phyloP scores from a whole-genome alignment of 2,113 vertebrate species.

The Megaceryle maxima region DNA sequence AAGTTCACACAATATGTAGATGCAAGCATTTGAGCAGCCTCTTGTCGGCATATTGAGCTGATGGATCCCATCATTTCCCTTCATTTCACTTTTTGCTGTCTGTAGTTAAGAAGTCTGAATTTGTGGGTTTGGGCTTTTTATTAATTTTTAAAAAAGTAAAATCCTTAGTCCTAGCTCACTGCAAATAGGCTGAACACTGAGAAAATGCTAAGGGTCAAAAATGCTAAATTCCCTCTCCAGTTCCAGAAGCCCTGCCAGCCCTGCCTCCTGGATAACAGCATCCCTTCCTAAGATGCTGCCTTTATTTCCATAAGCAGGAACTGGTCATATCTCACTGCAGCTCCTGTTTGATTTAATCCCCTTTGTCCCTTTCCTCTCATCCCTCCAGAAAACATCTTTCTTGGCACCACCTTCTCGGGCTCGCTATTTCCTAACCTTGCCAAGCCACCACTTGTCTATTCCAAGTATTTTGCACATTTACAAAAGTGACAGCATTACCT shows the following conservation, averaged over 20 bases:
- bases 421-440: neutral
- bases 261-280: neutral
- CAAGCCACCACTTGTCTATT: neutral
- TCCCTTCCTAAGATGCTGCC: neutral
- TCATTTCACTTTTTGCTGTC: neutral
- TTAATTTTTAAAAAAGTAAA: neutral
- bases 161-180: neutral
- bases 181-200: neutral
- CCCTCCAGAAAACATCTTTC: neutral
- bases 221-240: neutral
- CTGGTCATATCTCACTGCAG: neutral
- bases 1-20: neutral
- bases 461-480: neutral
- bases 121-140: neutral
- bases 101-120: neutral
- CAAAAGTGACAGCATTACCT: accelerated
- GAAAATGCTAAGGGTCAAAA: neutral
- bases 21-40: neutral
- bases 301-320: neutral
- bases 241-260: neutral
- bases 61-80: neutral
- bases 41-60: accelerated
- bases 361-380: neutral
- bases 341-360: neutral
- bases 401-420: neutral